Evolutionary conservation across 1,140 invertebrate species (phyloP).

Genomic region (Philotrypesis tridentata): DNA sequence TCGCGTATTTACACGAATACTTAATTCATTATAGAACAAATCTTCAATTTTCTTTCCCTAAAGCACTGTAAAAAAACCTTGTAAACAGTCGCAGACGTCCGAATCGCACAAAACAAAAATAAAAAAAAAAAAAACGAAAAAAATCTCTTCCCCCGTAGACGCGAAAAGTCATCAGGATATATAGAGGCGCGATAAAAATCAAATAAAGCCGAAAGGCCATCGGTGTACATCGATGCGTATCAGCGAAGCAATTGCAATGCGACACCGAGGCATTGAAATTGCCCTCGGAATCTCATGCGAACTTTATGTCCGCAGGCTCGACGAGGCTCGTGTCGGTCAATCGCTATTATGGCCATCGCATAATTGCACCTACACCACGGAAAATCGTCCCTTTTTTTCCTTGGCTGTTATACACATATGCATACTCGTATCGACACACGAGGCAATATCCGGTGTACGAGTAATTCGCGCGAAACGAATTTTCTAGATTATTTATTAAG

Average conservation of each 20-base stretch:
- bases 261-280: conserved; percentile 40
- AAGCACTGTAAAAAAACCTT: too few relatives aligned
- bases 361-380: conserved; percentile 46
- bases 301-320: conserved; percentile 17
- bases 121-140: too few relatives aligned
- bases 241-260: conserved; percentile 49
- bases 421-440: neutral
- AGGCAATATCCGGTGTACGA: neutral
- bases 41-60: too few relatives aligned
- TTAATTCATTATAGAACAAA: too few relatives aligned
- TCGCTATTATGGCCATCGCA: conserved; percentile 40
- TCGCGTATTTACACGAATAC: too few relatives aligned
- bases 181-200: conserved; percentile 46
- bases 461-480: neutral
- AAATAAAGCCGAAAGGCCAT: conserved; percentile 51
- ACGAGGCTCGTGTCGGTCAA: neutral
- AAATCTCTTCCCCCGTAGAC: neutral
- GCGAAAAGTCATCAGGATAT: neutral
- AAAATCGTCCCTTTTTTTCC: neutral
- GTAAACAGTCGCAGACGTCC: too few relatives aligned
- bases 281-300: conserved; percentile 28
- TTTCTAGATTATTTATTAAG: neutral
- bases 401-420: neutral
- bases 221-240: conserved; percentile 38
- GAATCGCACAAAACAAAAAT: too few relatives aligned